phyloP scores from a whole-genome alignment of 2,113 vertebrate genomes.

The Cololabis saira region DNA sequence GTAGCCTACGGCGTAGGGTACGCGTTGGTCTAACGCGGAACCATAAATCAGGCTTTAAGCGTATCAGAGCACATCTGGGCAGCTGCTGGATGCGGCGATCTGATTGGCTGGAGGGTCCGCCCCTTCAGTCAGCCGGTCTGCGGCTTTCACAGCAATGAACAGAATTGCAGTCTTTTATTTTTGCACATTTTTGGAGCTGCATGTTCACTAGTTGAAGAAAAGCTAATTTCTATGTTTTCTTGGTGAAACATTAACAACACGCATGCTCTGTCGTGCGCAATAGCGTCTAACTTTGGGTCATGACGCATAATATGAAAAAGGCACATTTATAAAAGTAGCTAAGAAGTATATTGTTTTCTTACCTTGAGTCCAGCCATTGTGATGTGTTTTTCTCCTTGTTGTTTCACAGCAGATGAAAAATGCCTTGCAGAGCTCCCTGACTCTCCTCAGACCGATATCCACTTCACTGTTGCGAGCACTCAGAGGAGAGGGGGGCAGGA shows the following conservation, averaged over 20 bases:
- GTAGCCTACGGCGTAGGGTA: too few relatives aligned
- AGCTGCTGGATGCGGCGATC: slow-evolving; percentile 70
- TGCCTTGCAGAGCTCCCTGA: slow-evolving; percentile 26
- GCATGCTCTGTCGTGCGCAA: neutral
- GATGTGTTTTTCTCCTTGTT: slow-evolving; percentile 11
- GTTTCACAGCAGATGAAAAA: slow-evolving; percentile 23
- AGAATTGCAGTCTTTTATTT: neutral
- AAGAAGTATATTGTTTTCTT: slow-evolving; percentile 58
- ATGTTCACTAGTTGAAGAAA: neutral
- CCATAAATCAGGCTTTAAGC: too few relatives aligned
- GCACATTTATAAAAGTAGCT: neutral
- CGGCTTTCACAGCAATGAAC: neutral
- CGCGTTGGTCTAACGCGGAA: too few relatives aligned
- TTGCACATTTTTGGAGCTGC: neutral
- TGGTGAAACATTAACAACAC: too few relatives aligned
- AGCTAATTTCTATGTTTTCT: neutral
- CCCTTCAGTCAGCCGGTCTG: slow-evolving; percentile 49
- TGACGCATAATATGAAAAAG: neutral
- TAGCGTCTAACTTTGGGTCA: neutral
- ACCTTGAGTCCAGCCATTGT: slow-evolving; percentile 89
- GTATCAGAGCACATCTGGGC: slow-evolving; percentile 73
- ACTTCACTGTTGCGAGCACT: slow-evolving; percentile 13
- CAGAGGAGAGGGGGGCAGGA: slow-evolving; percentile 51
- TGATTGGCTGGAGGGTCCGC: slow-evolving; percentile 81
- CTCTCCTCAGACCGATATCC: slow-evolving; percentile 36